A percentile compares a stretch with the other conserved stretches of the same genome.
phyloP scores from a whole-genome alignment of 2,113 vertebrate genomes.

The Cettia cetti region DNA sequence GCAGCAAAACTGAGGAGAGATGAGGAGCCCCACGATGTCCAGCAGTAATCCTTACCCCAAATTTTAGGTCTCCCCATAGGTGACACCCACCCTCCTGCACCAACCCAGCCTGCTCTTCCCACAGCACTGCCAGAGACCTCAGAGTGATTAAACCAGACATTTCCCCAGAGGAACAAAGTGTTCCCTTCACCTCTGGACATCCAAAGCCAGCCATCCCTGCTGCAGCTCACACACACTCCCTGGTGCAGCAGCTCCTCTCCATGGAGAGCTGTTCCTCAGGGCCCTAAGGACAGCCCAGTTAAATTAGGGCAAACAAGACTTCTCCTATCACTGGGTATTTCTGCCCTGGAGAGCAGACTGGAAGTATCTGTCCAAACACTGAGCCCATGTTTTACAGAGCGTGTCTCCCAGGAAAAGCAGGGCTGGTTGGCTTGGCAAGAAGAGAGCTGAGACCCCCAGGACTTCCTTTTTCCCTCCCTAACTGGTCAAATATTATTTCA shows the following conservation, averaged over 20 bases:
- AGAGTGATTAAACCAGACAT: background rate
- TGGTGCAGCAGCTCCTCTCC: background rate
- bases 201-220: fast-evolving
- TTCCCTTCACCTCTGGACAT: background rate
- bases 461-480: background rate
- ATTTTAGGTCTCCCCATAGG: background rate
- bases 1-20: background rate
- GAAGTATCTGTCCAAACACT: background rate
- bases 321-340: background rate
- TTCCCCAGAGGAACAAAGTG: background rate
- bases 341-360: background rate
- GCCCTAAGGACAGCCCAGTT: background rate
- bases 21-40: background rate
- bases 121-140: fast-evolving
- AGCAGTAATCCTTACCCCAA: background rate
- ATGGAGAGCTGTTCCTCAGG: background rate
- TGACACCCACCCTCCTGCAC: background rate
- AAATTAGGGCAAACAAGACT: background rate
- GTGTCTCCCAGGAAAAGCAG: background rate
- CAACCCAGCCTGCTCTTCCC: background rate
- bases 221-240: background rate
- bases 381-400: background rate
- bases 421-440: background rate
- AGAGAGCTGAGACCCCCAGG: background rate
- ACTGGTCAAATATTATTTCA: background rate